Base-by-base conservation (phyloP, 2,113 vertebrate genomes). In the Oxygymnocypris stewartii region DNA sequence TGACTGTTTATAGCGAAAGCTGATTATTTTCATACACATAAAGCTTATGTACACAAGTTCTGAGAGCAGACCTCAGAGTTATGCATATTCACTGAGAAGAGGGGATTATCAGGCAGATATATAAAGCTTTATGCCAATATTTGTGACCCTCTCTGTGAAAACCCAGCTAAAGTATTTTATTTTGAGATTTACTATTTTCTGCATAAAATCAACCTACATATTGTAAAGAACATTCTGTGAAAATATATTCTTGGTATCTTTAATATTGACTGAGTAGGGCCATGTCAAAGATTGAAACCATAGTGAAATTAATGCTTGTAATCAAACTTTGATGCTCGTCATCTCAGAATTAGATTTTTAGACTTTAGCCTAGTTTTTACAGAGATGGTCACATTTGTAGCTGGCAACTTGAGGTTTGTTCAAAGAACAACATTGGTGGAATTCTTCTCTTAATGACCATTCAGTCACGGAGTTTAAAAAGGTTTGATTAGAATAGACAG, bases 81-180 rank as follows among this genome's bases (percentile, higher is more conserved):
- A 73, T 42, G 37, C 20, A 12, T 40, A 42, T 73, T 73, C 37
- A 42, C 69, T n/a, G 20, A 23, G 69, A 73, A 12, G 37, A 42
- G 69, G 37, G 37, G 69, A n/a, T 73, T 42, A 73, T 69, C 35
- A 73, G 37, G 10, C 20, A 73, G 20, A 73, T 20, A 73, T 73
- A 18, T 42, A 42, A 73, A 42, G 37, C 37, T 73, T 54, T 54
- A 78, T 35, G 25, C 14, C 75, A 78, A 78, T 78, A 78, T 78
- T 78, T 31, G 28, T 31, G 28, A 31, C 28, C 28, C 28, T 31
- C 28, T 31, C 28, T 31, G 28, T 31, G 28, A 31, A 31, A 1
- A 31, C 28, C 28, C 28, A 31, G 28, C 28, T 1, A 31, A 31
- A 31, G 28, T 31, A 31, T 31, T 31, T 31, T 31, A n/a, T n/a